A percentile compares a stretch with the other conserved stretches of the same genome.
Conservation (phyloP, 2,888 invertebrate species). For the Cheilosia vulpina region DNA sequence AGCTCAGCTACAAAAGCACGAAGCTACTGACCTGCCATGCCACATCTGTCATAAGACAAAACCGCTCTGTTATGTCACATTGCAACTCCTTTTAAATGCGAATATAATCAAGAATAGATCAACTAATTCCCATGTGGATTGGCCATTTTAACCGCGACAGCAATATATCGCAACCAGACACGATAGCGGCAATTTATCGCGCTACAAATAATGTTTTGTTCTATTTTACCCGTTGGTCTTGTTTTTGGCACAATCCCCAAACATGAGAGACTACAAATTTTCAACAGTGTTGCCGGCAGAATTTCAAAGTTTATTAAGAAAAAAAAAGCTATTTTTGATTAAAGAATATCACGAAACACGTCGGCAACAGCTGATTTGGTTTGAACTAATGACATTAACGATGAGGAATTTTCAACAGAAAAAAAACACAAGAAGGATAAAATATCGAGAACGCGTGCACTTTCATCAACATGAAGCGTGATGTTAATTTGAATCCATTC, state of each 20-base stretch:
- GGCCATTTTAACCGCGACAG: background rate
- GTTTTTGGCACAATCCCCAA: slow-evolving; percentile 29
- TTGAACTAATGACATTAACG: slow-evolving; percentile 33
- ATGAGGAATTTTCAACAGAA: slow-evolving; percentile 1
- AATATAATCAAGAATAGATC: background rate
- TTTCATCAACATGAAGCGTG: slow-evolving; percentile 24
- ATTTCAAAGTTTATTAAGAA: slow-evolving; percentile 16
- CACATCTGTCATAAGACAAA: too few relatives aligned
- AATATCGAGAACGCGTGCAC: slow-evolving; percentile 7
- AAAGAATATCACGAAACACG: slow-evolving; percentile 49
- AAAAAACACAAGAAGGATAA: background rate
- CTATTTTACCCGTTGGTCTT: slow-evolving; percentile 2
- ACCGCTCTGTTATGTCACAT: background rate
- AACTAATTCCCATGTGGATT: slow-evolving; percentile 3
- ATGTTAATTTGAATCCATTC: slow-evolving; percentile 28
- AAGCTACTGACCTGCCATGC: too few relatives aligned
- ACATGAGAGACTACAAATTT: background rate
- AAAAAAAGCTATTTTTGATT: slow-evolving; percentile 18
- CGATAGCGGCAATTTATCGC: slow-evolving; percentile 35
- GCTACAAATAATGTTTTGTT: slow-evolving; percentile 2
- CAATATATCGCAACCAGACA: slow-evolving; percentile 46
- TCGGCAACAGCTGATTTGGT: slow-evolving; percentile 58
- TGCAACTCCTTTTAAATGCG: background rate
- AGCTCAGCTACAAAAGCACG: too few relatives aligned
- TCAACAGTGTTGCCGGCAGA: slow-evolving; percentile 18